Conservation (phyloP, 1,140 invertebrate species). For the Rhynchophorus ferrugineus region DNA sequence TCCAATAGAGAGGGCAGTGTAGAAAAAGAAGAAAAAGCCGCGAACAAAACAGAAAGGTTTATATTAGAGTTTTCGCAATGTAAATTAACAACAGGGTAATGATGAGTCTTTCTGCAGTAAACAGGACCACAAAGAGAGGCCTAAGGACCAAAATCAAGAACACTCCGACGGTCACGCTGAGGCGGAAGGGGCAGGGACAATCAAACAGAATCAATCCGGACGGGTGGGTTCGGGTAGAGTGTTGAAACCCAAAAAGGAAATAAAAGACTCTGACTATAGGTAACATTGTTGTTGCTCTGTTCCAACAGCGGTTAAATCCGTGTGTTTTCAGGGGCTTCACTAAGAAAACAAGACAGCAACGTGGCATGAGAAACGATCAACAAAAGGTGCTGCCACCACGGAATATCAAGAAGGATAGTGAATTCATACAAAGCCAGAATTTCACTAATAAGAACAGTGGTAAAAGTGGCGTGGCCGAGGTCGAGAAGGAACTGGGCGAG, state of each 20-base stretch:
- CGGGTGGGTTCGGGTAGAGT: constrained; percentile 32
- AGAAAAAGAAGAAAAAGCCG: constrained; percentile 4
- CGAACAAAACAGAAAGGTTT: constrained; percentile 1
- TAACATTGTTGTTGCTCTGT: not conserved
- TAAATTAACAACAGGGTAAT: no score
- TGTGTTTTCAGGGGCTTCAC: constrained; percentile 32
- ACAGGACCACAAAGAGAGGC: not conserved
- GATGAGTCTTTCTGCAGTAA: no score
- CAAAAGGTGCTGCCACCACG: constrained; percentile 23
- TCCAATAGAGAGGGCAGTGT: constrained; percentile 10
- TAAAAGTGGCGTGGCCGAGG: constrained; percentile 32
- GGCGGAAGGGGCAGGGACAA: not conserved
- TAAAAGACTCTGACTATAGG: constrained; percentile 34
- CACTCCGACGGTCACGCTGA: not conserved
- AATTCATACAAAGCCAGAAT: constrained; percentile 42
- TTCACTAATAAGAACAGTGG: constrained; percentile 35
- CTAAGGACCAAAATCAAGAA: not conserved
- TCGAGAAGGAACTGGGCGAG: constrained; percentile 45
- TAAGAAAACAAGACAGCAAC: constrained; percentile 30
- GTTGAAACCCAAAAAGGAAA: constrained; percentile 31
- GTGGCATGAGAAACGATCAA: constrained; percentile 23
- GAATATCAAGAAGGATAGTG: constrained; percentile 24
- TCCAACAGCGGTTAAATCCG: not conserved
- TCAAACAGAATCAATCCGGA: not conserved
- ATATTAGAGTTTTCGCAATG: no score